Conservation (phyloP, 2,888 invertebrate species). For the Punctoribates punctum region DNA sequence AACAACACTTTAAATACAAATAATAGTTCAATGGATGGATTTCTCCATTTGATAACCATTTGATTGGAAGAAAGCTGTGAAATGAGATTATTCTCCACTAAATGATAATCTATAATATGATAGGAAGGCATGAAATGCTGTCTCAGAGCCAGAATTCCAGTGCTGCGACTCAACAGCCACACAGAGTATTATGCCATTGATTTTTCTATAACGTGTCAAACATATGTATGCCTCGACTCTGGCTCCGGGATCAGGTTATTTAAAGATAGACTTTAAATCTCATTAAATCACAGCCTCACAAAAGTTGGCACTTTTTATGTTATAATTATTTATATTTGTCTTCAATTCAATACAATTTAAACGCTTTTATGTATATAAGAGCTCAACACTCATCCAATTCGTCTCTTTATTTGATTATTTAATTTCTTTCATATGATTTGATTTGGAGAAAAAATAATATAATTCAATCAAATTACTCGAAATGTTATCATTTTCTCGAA, state of each 20-base stretch:
- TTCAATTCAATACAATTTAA: background rate
- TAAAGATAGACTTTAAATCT: background rate
- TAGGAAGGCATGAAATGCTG: slow-evolving; percentile 7
- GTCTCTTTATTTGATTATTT: too few species aligned
- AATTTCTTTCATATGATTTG: too few species aligned
- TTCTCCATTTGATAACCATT: slow-evolving; percentile 2
- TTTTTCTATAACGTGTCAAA: background rate
- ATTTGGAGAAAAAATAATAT: too few species aligned
- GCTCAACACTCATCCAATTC: background rate
- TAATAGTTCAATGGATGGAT: background rate
- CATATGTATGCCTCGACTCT: too few species aligned
- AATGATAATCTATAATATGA: slow-evolving; percentile 32
- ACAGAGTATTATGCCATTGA: background rate
- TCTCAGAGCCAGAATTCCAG: background rate
- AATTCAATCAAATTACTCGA: too few species aligned
- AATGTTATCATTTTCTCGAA: too few species aligned
- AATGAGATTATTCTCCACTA: slow-evolving; percentile 18
- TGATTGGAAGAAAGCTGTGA: slow-evolving; percentile 18
- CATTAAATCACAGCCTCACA: background rate
- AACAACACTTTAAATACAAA: background rate
- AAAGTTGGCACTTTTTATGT: background rate
- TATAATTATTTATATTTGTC: background rate
- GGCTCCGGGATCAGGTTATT: background rate
- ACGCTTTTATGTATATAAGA: background rate
- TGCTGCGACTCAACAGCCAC: slow-evolving; percentile 10